Percentiles rank a stretch among this genome's conserved stretches.
Evolutionary conservation across 2,888 invertebrate species (phyloP).

Genomic region (Limnephilus rhombicus): DNA sequence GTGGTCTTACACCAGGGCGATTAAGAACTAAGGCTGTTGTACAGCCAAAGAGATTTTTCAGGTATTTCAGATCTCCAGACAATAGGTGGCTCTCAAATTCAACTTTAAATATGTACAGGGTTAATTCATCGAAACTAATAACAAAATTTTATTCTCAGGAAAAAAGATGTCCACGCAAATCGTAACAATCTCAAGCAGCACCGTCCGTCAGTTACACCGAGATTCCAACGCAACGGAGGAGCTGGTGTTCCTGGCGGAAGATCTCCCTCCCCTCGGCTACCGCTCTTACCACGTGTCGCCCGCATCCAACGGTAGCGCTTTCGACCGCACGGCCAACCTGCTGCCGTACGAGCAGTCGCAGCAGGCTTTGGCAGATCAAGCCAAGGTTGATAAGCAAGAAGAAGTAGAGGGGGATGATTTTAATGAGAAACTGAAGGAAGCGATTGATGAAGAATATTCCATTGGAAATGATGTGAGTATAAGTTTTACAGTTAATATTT

Average conservation of each 20-base stretch:
- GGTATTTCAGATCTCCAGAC: no score
- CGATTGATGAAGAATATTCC: slow-evolving; percentile 66
- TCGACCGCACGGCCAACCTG: slow-evolving; percentile 82
- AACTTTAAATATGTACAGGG: no score
- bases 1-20: no score
- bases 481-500: no score
- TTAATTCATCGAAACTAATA: no score
- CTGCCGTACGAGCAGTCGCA: slow-evolving; percentile 73
- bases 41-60: no score
- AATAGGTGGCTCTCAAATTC: no score
- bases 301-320: slow-evolving; percentile 80
- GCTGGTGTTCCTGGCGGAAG: slow-evolving; percentile 82
- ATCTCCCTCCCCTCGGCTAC: slow-evolving; percentile 83
- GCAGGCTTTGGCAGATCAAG: neutral
- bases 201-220: slow-evolving; percentile 70
- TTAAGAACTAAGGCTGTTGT: no score
- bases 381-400: slow-evolving; percentile 13
- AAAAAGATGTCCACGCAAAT: slow-evolving; percentile 80
- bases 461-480: slow-evolving; percentile 75
- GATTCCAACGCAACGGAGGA: slow-evolving; percentile 81
- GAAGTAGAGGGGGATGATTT: slow-evolving; percentile 35
- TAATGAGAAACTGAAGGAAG: slow-evolving; percentile 68
- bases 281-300: slow-evolving; percentile 71
- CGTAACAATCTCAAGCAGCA: slow-evolving; percentile 78
- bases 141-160: slow-evolving; percentile 71